Percentiles rank a stretch among this genome's conserved stretches.
These are phyloP conservation scores for Hylomyscus alleni DNA, from an alignment of 2,797 vertebrate genomes.

Conservation along the genomic window DNA sequence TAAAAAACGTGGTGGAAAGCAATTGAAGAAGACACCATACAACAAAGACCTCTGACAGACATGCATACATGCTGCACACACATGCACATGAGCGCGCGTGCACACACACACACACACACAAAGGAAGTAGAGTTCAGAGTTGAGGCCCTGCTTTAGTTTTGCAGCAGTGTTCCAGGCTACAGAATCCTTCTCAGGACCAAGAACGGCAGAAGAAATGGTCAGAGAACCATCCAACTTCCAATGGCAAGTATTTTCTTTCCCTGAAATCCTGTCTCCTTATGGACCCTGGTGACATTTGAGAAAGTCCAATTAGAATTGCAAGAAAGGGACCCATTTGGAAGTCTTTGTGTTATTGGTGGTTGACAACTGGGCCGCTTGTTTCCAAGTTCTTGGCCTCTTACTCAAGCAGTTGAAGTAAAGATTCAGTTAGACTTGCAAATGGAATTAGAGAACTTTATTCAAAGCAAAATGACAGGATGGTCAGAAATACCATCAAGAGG, in stretches of 20 bases:
- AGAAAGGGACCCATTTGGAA: conserved; percentile 16
- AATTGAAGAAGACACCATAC: neutral
- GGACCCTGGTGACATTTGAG: neutral
- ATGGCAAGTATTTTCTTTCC: neutral
- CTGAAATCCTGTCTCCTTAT: neutral
- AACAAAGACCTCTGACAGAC: neutral
- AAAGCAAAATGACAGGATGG: neutral
- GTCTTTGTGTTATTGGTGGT: neutral
- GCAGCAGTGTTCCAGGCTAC: neutral
- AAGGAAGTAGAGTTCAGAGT: neutral
- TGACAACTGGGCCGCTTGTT: neutral
- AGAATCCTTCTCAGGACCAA: neutral
- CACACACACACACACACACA: neutral
- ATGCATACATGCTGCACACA: no score
- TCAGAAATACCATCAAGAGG: neutral
- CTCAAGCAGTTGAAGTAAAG: neutral
- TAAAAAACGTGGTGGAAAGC: neutral
- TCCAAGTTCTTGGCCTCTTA: neutral
- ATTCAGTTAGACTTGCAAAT: neutral
- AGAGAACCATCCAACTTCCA: neutral
- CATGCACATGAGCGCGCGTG: neutral
- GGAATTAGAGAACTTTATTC: neutral
- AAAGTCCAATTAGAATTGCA: conserved; percentile 22
- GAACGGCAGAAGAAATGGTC: neutral
- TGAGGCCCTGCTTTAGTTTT: neutral